Evolutionary conservation across 1,140 invertebrate genomes (phyloP), one percentile per base, ranked within the genome.

Genomic region (Drosophila kohkoa): DNA sequence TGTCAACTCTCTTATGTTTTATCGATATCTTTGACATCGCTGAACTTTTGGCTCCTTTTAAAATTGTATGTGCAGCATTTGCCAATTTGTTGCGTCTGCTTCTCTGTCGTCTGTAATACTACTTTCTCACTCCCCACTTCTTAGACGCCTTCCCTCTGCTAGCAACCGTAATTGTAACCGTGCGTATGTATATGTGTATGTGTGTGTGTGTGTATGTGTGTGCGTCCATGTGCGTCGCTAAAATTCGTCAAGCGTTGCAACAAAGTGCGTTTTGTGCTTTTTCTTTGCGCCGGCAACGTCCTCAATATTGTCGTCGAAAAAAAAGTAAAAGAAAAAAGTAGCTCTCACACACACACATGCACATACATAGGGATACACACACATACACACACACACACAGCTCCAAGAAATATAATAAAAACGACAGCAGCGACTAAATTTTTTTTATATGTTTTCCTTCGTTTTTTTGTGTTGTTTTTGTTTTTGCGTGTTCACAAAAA

Each of bases 221-320:
- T 32, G 1, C 5, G 5, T 32, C 10, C 3, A 38, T 62, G 28
- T 64, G 67, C 63, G 67, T 67, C 58, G 48, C 58, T 79, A 60
- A 76, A 86, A 63, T 64, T 77, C 67, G 79, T 88, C 83, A 87
- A 75, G 77, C 85, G 82, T 80, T 88, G 82, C 82, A 87, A 79
- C 83, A 88, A 82, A 87, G 83, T 87, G 82, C 82, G 83, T 87
- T 71, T 51, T 78, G 46, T 58, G 41, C 38, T 54, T 51, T 77
- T 63, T 74, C 49, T 75, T 70, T 75, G 30, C 59, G 41, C 15
- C 49, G 60, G 30, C 16, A 57, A 41, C 54, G 55, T 57, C 43
- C 30, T 5, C 58, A 52, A 28, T 54, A 54, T 13, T 63, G 45
- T 67, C 43, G 52, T 65, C 57, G 16, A 32, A 48, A 70, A 70